Evolutionary conservation across 2,797 vertebrate genomes (phyloP), one percentile per base, ranked within the genome.

Genomic region (Sebastes aleutianus): DNA sequence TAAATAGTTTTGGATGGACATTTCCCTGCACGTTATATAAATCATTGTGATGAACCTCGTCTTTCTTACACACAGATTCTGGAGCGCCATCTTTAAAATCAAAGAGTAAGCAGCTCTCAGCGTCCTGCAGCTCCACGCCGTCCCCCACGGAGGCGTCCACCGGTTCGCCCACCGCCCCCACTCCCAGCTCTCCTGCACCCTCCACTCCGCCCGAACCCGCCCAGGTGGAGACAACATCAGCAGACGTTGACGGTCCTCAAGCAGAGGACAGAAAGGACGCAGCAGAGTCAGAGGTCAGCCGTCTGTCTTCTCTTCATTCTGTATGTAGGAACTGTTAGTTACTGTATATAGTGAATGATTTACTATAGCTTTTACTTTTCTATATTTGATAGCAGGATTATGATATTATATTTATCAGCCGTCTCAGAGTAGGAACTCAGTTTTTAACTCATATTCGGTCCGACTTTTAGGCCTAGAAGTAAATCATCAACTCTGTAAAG

Each of bases 271-370:
- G 57, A 22, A 93, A 85, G 80, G 88, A 89, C 9, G 4, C 69
- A 3, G 71, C 59, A 20, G 93, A 93, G 36, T 85, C 92, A 27
- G 93, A 96, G 95, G 95, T 96, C 72, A 87, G 90, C 34, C 26
- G 0, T 53, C 16, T 59, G 29, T 50, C 11, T 9, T 13, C 6
- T 47, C 16, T 34, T 85, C 2, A 16, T 13, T 18, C 27, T 34
- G 16, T 18, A 13, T 36, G 18, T 2, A 43, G 13, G 34, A 39
- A 24, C 22, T 65, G 4, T 26, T 16, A 2, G 43, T 47, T 47
- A 27, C 26, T 27, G 26, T 27, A 47, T 18, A 47, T 47, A 43
- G 13, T 43, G 13, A 43, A 16, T 47, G 43, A 43, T 39, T 18
- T 29, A 36, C n/a, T 65, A 14, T 26, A 18, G 4, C 7, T 61